Percentiles rank a stretch among this genome's conserved stretches.
Conservation (phyloP, 2,888 invertebrate species). For the Chrysotoxum bicinctum region DNA sequence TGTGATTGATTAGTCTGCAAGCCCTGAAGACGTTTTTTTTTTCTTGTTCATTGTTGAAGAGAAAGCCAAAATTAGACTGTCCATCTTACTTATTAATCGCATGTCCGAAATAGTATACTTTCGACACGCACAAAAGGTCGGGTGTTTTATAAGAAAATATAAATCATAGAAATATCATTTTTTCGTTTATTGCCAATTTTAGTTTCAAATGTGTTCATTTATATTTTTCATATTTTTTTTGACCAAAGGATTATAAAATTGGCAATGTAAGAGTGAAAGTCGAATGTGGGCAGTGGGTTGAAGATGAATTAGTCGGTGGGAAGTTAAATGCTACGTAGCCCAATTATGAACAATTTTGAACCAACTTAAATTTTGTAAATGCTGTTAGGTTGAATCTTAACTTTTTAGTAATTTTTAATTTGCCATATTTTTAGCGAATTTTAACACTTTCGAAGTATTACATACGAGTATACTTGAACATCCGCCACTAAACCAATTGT, state of each 20-base stretch:
- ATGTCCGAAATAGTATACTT: slow-evolving; percentile 44
- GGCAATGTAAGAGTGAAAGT: slow-evolving; percentile 38
- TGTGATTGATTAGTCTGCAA: slow-evolving; percentile 42
- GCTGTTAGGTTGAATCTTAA: too few relatives aligned
- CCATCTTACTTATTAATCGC: slow-evolving; percentile 41
- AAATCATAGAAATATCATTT: slow-evolving; percentile 39
- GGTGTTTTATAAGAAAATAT: slow-evolving; percentile 37
- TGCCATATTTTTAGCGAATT: too few relatives aligned
- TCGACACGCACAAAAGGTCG: slow-evolving; percentile 53
- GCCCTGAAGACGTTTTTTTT: slow-evolving; percentile 5
- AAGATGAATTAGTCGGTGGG: slow-evolving; percentile 17
- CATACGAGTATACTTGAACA: too few relatives aligned
- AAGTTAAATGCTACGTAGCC: slow-evolving; percentile 11
- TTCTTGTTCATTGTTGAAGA: slow-evolving; percentile 12
- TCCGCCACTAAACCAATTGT: too few relatives aligned
- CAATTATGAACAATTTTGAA: neutral
- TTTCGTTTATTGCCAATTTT: slow-evolving; percentile 43
- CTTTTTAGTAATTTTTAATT: too few relatives aligned
- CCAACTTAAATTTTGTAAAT: neutral
- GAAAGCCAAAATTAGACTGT: slow-evolving; percentile 59
- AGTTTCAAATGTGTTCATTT: slow-evolving; percentile 33
- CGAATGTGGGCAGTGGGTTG: slow-evolving; percentile 6
- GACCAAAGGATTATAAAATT: slow-evolving; percentile 27
- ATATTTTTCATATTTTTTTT: slow-evolving; percentile 17
- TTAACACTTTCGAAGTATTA: too few relatives aligned